phyloP scores from a whole-genome alignment of 2,797 vertebrate genomes.

The Erpetoichthys calabaricus region DNA sequence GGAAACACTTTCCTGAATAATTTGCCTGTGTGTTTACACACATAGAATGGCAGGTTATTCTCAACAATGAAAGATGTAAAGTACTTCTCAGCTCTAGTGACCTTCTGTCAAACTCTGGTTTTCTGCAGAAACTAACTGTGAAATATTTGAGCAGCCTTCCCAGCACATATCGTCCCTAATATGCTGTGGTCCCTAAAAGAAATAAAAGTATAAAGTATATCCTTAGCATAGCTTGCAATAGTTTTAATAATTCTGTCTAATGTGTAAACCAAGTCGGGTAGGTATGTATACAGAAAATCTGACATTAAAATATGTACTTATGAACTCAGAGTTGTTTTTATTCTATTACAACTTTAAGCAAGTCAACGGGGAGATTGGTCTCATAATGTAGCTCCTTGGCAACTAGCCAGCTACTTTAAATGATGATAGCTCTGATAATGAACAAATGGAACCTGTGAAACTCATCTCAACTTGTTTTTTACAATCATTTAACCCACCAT shows the following conservation, averaged over 20 bases:
- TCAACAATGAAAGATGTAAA: too few species aligned
- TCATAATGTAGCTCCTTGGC: too few species aligned
- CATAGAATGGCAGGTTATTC: too few species aligned
- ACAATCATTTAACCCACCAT: constrained; percentile 13
- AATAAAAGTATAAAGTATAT: constrained; percentile 4
- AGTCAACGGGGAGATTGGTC: background rate
- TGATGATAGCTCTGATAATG: too few species aligned
- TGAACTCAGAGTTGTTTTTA: background rate
- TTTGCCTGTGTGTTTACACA: too few species aligned
- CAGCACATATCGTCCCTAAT: constrained; percentile 16
- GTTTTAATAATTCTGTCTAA: background rate
- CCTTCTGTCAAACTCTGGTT: too few species aligned
- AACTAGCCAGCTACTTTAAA: too few species aligned
- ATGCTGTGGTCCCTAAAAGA: constrained; percentile 16
- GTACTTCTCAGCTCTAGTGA: too few species aligned
- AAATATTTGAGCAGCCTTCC: constrained; percentile 14
- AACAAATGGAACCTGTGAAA: background rate
- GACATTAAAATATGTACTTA: too few species aligned
- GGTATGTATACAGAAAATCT: too few species aligned
- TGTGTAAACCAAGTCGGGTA: too few species aligned
- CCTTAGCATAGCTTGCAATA: constrained; percentile 1
- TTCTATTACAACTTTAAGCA: background rate
- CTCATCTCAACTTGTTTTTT: constrained; percentile 12
- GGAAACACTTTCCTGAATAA: too few species aligned
- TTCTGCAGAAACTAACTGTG: constrained; percentile 13